Base-by-base conservation (phyloP, 2,888 invertebrate species). In the Leptopilina syphax region DNA sequence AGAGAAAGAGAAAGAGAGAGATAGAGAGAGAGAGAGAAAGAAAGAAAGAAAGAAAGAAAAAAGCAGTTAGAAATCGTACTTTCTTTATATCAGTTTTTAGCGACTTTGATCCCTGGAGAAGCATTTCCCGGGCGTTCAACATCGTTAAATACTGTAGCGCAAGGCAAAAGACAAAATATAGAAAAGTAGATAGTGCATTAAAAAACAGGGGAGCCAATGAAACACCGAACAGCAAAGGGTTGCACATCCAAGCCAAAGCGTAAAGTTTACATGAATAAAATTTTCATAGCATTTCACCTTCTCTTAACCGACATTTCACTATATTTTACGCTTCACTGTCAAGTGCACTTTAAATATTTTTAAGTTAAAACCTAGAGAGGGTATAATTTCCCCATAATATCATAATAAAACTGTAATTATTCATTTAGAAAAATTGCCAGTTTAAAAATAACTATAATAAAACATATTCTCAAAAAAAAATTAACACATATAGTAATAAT, bases 241-340 rank as follows among this genome's bases (percentile, higher is more conserved):
- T 18, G 68, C 12, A 12, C n/a, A 50, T 34, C 34, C 44, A 44
- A 8, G 44, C 50, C 50, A 50, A 50, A 50, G 50, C 50, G 27
- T 8, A n/a, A 34, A 34, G 13, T n/a, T 5, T 8, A 54, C 70
- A 34, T 73, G 73, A 73, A 73, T 73, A 41, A 34, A 57, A 57
- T 73, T 73, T 60, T 57, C 57, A 41, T 57, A 57, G 34, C 54
- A 57, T 57, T 73, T 57, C 73, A 57, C 34, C n/a, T 13, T 73
- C 34, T 9, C 41, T 73, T 41, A 34, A 54, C 13, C 27, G 10
- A n/a, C 54, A 73, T 73, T 73, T 73, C 27, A 0, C 34, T 57
- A 9, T 60, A 57, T 34, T 34, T 34, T 9, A n/a, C 9, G 27
- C 41, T 41, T 60, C 41, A 73, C 13, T 57, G 57, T 18, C 57